Percentiles rank a stretch among this genome's conserved stretches.
Evolutionary conservation across 2,797 vertebrate genomes (phyloP).

Genomic region (Gallinago solitaria): DNA sequence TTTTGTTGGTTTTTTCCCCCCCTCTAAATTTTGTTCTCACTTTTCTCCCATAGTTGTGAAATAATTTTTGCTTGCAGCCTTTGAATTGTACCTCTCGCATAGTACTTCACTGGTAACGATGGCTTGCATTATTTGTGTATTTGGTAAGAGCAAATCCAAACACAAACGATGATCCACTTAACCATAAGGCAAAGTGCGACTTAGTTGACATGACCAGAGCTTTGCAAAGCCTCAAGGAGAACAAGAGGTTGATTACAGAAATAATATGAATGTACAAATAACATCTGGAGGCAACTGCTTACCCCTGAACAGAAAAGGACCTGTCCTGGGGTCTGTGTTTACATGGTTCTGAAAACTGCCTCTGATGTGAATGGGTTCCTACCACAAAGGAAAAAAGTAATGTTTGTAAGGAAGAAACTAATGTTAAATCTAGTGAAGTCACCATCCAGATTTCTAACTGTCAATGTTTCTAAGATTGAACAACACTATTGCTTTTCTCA

Average conservation of each 20-base stretch:
- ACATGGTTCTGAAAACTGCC: not conserved
- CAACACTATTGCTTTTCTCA: not conserved
- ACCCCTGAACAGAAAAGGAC: not conserved
- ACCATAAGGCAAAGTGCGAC: not conserved
- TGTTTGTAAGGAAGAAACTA: not conserved
- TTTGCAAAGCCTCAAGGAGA: constrained; percentile 43
- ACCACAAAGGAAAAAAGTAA: not conserved
- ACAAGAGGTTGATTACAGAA: not conserved
- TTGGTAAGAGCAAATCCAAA: not conserved
- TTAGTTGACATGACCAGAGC: not conserved
- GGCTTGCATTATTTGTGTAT: not conserved
- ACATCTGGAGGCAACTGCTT: not conserved
- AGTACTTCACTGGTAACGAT: not conserved
- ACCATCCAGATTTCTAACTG: not conserved
- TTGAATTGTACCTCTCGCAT: not conserved
- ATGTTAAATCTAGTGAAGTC: not conserved
- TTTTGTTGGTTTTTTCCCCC: not conserved
- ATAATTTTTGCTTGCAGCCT: not conserved
- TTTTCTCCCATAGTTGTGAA: not conserved
- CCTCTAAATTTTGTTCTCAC: not conserved
- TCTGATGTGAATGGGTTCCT: not conserved
- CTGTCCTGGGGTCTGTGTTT: not conserved
- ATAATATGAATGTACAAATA: not conserved
- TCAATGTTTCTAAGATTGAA: not conserved
- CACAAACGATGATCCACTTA: constrained; percentile 15